Base-by-base conservation (phyloP, 1,140 invertebrate species). In the Penaeus chinensis region DNA sequence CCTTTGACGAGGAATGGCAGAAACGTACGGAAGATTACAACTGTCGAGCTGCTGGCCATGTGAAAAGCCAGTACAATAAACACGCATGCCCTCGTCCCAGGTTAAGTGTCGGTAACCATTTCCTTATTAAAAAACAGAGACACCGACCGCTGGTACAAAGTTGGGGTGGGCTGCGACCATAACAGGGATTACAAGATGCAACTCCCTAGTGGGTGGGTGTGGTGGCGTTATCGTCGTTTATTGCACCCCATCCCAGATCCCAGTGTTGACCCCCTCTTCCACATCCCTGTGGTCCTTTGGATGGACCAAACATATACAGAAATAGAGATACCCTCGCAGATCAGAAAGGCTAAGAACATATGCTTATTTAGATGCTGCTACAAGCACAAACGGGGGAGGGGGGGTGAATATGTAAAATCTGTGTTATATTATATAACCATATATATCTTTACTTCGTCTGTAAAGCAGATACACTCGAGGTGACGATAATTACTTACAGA, bases 121-220 rank as follows among this genome's bases (percentile, higher is more conserved):
- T 82, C 20, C 54, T n/a, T 1, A 82, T 82, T n/a, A 54, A 82
- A 37, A 24, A 83, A 27, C 32, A 24, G 24, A 71, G 7, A n/a
- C 42, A 37, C 82, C 47, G 7, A 37, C 82, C 63, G 82, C 66
- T 84, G 63, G 66, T 63, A 69, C 63, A 84, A 84, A 65, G 82
- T 71, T 84, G 47, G 80, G 5, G 54, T 47, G 20, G 78, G 78
- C 47, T 7, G 81, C 61, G 32, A 62, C 65, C 69, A 47, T n/a
- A 16, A 32, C 63, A 13, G 66, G 82, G 65, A 84, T 37, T 63
- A 82, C 16, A 47, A 79, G 77, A 42, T 79, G 13, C 37, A 27
- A 13, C 77, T 79, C 77, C 13, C 77, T 19, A 24, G 47, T 62
- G 47, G 8, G 7, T n/a, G 32, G 27, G 32, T 69, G 18, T 69